Evolutionary conservation across 2,888 invertebrate species (phyloP).

Genomic region (Itoplectis maculator): DNA sequence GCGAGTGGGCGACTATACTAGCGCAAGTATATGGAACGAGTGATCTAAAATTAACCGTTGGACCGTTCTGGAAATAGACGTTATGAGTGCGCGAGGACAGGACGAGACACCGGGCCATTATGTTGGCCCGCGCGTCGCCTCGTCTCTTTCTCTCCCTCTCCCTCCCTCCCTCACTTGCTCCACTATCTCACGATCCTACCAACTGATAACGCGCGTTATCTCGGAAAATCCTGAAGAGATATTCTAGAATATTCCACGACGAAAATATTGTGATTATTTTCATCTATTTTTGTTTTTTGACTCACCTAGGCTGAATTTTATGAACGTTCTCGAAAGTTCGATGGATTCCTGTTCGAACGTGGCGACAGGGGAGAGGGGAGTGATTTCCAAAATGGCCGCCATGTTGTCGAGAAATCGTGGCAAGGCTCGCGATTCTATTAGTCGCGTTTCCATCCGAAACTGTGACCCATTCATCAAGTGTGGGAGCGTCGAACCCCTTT

Average conservation of each 20-base stretch:
- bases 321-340: too few relatives aligned
- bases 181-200: conserved; percentile 9
- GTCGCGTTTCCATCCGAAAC: background rate
- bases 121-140: conserved; percentile 69
- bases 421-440: background rate
- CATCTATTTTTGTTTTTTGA: too few relatives aligned
- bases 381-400: too few relatives aligned
- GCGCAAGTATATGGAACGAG: conserved; percentile 83
- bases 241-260: background rate
- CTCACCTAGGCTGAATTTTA: too few relatives aligned
- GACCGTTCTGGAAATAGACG: conserved; percentile 84
- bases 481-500: conserved; percentile 12
- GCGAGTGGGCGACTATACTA: conserved; percentile 78
- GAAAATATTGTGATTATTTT: background rate
- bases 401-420: too few relatives aligned
- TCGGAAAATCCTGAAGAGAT: background rate
- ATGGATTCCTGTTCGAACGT: too few relatives aligned
- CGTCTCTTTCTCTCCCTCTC: conserved; percentile 1
- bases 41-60: conserved; percentile 83
- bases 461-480: background rate
- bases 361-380: too few relatives aligned
- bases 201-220: conserved; percentile 19
- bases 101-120: conserved; percentile 81
- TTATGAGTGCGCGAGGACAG: conserved; percentile 85
- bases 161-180: background rate